Evolutionary conservation across 2,888 invertebrate species (phyloP).

Genomic region (Falcaria lacertinaria): DNA sequence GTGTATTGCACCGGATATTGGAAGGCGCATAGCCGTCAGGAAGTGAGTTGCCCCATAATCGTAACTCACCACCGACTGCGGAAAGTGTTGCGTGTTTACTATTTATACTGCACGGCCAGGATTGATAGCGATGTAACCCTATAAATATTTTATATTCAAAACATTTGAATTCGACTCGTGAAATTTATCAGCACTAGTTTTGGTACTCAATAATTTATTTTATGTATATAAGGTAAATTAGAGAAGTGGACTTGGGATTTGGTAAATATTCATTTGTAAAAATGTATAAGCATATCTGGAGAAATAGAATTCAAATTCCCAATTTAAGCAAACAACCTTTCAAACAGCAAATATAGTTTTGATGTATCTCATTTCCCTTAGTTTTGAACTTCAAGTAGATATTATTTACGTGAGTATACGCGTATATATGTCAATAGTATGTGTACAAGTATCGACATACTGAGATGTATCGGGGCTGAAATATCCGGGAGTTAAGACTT

Average conservation of each 20-base stretch:
- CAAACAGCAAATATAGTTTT: too few relatives aligned
- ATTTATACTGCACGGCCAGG: constrained; percentile 43
- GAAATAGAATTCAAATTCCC: too few relatives aligned
- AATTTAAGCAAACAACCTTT: too few relatives aligned
- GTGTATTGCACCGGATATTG: constrained; percentile 39
- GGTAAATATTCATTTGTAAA: too few relatives aligned
- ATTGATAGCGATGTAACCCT: constrained; percentile 44
- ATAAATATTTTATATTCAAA: constrained; percentile 28
- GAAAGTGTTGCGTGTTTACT: constrained; percentile 48
- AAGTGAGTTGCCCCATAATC: constrained; percentile 46
- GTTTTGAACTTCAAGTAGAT: too few relatives aligned
- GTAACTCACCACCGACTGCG: constrained; percentile 54
- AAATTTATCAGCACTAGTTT: constrained; percentile 2
- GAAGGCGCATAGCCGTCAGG: constrained; percentile 37
- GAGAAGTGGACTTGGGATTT: too few relatives aligned
- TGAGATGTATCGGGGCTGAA: constrained; percentile 11
- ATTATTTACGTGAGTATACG: too few relatives aligned
- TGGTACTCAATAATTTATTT: constrained; percentile 16
- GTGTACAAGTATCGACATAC: background rate
- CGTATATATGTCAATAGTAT: too few relatives aligned
- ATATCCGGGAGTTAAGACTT: constrained; percentile 25
- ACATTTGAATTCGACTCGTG: constrained; percentile 11
- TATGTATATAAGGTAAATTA: background rate
- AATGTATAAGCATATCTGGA: too few relatives aligned
- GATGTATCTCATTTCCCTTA: too few relatives aligned